Evolutionary conservation across 2,888 invertebrate species (phyloP).

Genomic region (Himalopsyche kuldschensis): DNA sequence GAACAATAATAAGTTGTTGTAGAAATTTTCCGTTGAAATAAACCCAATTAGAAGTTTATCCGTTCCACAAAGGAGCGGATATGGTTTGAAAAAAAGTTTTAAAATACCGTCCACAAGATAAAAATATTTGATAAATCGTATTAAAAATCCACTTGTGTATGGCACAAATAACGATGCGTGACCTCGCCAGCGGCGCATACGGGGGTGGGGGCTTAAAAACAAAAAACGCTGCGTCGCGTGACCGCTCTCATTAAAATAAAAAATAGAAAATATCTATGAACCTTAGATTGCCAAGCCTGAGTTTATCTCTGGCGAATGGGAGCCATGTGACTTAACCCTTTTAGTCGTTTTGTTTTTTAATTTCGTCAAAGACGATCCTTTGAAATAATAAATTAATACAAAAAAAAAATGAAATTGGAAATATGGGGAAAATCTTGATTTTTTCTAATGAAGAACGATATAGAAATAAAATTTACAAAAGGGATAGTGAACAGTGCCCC

Average conservation of each 20-base stretch:
- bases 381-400: background rate
- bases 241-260: constrained; percentile 28
- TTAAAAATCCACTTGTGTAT: background rate
- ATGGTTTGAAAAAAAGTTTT: no score
- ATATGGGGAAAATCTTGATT: no score
- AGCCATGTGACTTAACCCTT: constrained; percentile 9
- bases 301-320: constrained; percentile 27
- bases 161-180: background rate
- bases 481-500: no score
- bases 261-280: constrained; percentile 35
- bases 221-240: constrained; percentile 32
- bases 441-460: no score
- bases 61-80: no score
- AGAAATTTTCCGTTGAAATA: no score
- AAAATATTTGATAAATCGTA: no score
- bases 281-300: constrained; percentile 34
- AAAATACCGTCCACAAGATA: no score
- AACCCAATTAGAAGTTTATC: no score
- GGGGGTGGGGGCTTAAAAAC: constrained; percentile 1
- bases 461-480: no score
- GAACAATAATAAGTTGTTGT: no score
- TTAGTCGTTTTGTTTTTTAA: background rate
- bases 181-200: background rate
- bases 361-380: background rate
- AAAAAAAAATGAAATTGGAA: no score